Conservation (phyloP, 92 coral and sea anemone species). For the Heliopora coerulea region DNA sequence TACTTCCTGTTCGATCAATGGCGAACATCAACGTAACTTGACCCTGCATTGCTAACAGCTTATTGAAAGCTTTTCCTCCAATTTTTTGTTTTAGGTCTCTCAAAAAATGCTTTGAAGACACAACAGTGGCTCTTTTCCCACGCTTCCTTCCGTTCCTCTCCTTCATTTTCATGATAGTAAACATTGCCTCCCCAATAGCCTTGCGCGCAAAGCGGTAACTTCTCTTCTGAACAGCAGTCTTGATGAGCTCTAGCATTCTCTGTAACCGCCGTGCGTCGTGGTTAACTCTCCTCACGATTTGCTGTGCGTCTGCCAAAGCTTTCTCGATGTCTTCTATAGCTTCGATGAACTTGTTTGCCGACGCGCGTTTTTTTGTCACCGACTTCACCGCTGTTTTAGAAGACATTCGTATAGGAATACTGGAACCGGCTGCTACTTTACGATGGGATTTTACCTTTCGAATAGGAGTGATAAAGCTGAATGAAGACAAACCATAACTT, state of each 20-base stretch:
- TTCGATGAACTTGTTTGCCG: conserved; percentile 71
- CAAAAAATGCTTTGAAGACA: conserved; percentile 50
- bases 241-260: conserved; percentile 54
- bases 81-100: conserved; percentile 43
- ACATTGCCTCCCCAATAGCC: conserved; percentile 69
- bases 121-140: conserved; percentile 26
- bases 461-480: no score
- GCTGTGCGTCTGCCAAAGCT: conserved; percentile 66
- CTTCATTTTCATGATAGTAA: conserved; percentile 34
- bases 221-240: conserved; percentile 56
- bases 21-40: conserved; percentile 70
- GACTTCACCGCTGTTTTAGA: not conserved
- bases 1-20: conserved; percentile 69
- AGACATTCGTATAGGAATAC: not conserved
- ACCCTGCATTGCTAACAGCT: conserved; percentile 67
- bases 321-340: conserved; percentile 78
- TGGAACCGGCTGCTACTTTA: no score
- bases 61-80: conserved; percentile 51
- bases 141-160: conserved; percentile 29
- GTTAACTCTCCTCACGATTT: conserved; percentile 35
- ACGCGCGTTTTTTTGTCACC: not conserved
- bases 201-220: conserved; percentile 77
- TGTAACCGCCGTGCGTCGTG: conserved; percentile 36
- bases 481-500: no score
- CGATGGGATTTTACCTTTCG: no score